Conservation (phyloP, 2,888 invertebrate species). For the Nomada lathburiana region DNA sequence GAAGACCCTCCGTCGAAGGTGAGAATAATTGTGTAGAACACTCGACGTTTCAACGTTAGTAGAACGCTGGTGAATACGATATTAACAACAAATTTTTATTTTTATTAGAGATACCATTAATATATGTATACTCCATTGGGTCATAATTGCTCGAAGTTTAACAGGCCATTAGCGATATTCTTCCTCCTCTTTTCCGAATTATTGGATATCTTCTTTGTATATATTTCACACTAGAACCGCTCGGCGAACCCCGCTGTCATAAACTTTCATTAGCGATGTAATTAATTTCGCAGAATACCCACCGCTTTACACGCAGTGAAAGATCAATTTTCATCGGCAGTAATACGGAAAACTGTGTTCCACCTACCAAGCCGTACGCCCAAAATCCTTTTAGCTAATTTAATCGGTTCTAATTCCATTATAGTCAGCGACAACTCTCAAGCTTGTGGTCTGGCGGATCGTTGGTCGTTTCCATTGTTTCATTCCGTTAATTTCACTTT, state of each 20-base stretch:
- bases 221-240: not conserved
- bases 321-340: slow-evolving; percentile 16
- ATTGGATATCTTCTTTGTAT: not conserved
- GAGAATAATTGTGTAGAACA: not conserved
- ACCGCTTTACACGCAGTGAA: not conserved
- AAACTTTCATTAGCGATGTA: slow-evolving; percentile 2
- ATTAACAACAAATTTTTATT: too few relatives aligned
- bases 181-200: not conserved
- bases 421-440: slow-evolving; percentile 61
- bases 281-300: not conserved
- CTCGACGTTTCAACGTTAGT: too few relatives aligned
- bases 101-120: too few relatives aligned
- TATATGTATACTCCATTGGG: too few relatives aligned
- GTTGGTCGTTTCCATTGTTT: slow-evolving; percentile 63
- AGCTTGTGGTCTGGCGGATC: slow-evolving; percentile 36
- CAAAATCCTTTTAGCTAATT: slow-evolving; percentile 75
- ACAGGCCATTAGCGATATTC: not conserved
- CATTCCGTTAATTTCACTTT: slow-evolving; percentile 69
- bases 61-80: too few relatives aligned
- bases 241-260: not conserved
- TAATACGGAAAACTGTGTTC: slow-evolving; percentile 59
- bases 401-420: slow-evolving; percentile 74
- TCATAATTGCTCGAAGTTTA: not conserved
- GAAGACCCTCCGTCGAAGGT: not conserved
- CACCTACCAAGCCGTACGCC: slow-evolving; percentile 40